Conservation (phyloP, 2,797 vertebrate genomes). For the Melanotaenia parkinsoni region DNA sequence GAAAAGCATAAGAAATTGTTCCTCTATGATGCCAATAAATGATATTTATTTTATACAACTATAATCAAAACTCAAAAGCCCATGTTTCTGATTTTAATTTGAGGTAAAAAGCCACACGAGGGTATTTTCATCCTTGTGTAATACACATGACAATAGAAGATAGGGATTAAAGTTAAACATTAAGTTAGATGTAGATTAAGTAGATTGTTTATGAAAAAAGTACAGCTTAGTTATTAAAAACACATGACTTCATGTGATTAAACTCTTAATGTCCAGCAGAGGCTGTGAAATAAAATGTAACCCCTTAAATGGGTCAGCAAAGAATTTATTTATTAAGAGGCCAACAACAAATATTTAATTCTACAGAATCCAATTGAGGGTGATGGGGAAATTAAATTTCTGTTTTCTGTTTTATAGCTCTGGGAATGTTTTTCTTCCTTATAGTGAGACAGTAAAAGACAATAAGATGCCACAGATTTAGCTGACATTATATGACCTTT, state of each 20-base stretch:
- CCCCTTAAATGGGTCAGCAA: background rate
- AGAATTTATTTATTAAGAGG: slow-evolving; percentile 7
- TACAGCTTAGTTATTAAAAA: slow-evolving; percentile 17
- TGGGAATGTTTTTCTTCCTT: slow-evolving; percentile 11
- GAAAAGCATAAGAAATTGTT: no score
- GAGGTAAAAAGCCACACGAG: background rate
- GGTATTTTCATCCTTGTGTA: background rate
- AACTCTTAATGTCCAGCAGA: slow-evolving; percentile 19
- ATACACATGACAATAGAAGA: background rate
- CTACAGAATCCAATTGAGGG: background rate
- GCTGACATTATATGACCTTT: background rate
- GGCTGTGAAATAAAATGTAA: slow-evolving; percentile 20
- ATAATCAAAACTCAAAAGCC: background rate
- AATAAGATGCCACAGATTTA: slow-evolving; percentile 3
- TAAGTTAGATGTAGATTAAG: background rate
- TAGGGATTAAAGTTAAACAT: background rate
- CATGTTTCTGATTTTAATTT: background rate
- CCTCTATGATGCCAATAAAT: no score
- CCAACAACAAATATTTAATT: background rate
- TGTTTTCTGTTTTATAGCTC: background rate
- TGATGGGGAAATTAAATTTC: background rate
- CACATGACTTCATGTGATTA: slow-evolving; percentile 29
- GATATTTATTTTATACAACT: no score
- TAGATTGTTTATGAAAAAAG: background rate
- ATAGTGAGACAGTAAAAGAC: background rate